Conservation (phyloP, 53 echinoderm and acorn worm genomes). For the Holothuria scabra region DNA sequence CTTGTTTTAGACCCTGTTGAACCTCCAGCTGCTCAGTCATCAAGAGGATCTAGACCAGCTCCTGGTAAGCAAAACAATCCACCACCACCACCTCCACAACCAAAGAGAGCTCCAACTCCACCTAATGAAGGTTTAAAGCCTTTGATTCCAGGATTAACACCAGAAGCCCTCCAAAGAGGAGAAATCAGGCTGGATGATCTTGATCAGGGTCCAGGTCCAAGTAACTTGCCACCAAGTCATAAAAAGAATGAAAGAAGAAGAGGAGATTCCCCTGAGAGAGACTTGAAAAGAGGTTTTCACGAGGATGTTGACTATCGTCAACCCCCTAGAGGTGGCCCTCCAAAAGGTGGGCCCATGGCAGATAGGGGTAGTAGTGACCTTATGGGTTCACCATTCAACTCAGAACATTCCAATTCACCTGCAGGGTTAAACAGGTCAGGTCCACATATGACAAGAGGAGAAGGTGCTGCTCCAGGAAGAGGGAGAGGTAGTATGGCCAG, state of each 20-base stretch:
- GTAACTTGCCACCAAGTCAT: neutral
- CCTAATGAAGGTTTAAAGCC: conserved; percentile 37
- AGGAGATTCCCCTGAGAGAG: neutral
- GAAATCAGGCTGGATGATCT: conserved; percentile 5
- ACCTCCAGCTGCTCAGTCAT: neutral
- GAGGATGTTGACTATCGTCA: conserved; percentile 26
- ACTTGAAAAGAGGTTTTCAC: conserved; percentile 1
- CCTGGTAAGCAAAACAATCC: neutral
- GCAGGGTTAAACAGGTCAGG: conserved; percentile 14
- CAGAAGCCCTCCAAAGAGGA: conserved; percentile 24
- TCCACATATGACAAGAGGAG: neutral
- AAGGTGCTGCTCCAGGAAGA: neutral
- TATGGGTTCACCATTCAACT: neutral
- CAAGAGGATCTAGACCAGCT: neutral
- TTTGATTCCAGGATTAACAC: conserved; percentile 29
- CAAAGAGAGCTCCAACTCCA: conserved; percentile 2
- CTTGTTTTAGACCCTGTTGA: conserved; percentile 2
- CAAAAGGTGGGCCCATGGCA: conserved; percentile 6
- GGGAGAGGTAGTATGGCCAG: neutral
- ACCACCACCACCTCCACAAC: conserved; percentile 10
- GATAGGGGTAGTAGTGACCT: neutral
- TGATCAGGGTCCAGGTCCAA: neutral
- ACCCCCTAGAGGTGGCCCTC: conserved; percentile 6
- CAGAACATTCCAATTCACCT: conserved; percentile 39
- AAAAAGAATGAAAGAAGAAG: neutral